A percentile compares a stretch with the other conserved stretches of the same genome.
Evolutionary conservation across 2,888 invertebrate species (phyloP).

Genomic region (Biston betularia): DNA sequence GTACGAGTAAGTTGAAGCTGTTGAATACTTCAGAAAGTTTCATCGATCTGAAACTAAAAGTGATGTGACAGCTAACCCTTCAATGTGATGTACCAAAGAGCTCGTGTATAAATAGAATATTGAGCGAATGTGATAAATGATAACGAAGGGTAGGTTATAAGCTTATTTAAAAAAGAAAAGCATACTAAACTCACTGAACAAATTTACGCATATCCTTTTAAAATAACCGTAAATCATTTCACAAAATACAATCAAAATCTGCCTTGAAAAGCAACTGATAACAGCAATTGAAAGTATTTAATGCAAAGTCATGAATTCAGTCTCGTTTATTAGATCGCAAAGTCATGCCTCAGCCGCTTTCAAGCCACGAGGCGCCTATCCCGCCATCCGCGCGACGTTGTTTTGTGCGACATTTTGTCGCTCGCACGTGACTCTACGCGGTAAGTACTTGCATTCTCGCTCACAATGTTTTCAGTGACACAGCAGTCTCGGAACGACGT

Average conservation of each 20-base stretch:
- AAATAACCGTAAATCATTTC: constrained; percentile 15
- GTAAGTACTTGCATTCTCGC: constrained; percentile 40
- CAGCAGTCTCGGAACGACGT: constrained; percentile 49
- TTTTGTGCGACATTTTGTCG: constrained; percentile 47
- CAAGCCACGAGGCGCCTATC: constrained; percentile 35
- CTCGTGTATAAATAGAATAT: no score
- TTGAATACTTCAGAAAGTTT: no score
- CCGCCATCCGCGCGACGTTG: constrained; percentile 37
- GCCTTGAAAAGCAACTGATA: constrained; percentile 33
- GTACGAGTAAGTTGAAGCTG: no score
- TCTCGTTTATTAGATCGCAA: constrained; percentile 41
- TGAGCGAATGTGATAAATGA: no score
- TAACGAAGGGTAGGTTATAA: not conserved
- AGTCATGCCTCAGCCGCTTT: constrained; percentile 41
- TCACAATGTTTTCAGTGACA: constrained; percentile 53
- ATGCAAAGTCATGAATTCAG: constrained; percentile 42
- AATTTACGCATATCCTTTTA: not conserved
- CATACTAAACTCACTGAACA: not conserved
- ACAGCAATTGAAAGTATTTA: constrained; percentile 28
- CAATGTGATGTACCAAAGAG: no score
- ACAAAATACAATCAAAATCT: constrained; percentile 16
- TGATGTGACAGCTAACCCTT: no score
- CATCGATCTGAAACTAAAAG: no score
- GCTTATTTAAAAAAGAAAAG: not conserved
- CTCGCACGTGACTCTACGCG: constrained; percentile 51